Evolutionary conservation across 2,888 invertebrate species (phyloP), one percentile per base, ranked within the genome.

Genomic region (Troilus luridus): DNA sequence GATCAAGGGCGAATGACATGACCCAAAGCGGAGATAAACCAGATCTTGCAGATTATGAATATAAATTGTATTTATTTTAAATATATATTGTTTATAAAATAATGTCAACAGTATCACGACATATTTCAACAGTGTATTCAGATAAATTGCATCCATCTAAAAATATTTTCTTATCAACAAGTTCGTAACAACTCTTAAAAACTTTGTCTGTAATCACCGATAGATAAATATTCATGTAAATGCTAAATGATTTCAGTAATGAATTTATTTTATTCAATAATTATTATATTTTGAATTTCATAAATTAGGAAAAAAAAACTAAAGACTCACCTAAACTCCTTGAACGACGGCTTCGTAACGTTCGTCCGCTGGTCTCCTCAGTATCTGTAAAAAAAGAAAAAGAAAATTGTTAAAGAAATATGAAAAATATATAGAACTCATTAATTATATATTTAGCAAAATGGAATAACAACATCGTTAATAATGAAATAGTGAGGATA

Each of bases 361-460:
- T 85, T 56, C 85, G 85, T 54, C 85, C 85, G 85, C 11, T 85
- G 58, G 85, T 56, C n/a, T 54, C 56, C n/a, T 85, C 85, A 85
- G 85, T 85, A n/a, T 85, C 85, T 85, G 1, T 58, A 58, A 85
- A 54, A 56, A 8, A 85, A 85, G 9, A 85, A 41, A 41, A 56
- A 85, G n/a, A 17, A 17, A 19, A 64, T 60, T n/a, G 24, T 64
- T 64, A 64, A 14, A 64, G 41, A 41, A 41, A 41, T 41, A 41
- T 41, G 41, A 41, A 41, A 41, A 41, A 41, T 41, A 41, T 41
- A 41, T 41, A 41, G 41, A 41, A 41, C 41, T 41, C 41, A 41
- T 41, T 41, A 41, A 41, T 41, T 1, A 41, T 41, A 41, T 41
- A 41, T 41, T 41, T 41, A 41, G 41, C 41, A 64, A 64, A 62